Percentiles rank a stretch among this genome's conserved stretches.
phyloP scores from a whole-genome alignment of 2,888 invertebrate genomes.

The Leucoptera coffeella region DNA sequence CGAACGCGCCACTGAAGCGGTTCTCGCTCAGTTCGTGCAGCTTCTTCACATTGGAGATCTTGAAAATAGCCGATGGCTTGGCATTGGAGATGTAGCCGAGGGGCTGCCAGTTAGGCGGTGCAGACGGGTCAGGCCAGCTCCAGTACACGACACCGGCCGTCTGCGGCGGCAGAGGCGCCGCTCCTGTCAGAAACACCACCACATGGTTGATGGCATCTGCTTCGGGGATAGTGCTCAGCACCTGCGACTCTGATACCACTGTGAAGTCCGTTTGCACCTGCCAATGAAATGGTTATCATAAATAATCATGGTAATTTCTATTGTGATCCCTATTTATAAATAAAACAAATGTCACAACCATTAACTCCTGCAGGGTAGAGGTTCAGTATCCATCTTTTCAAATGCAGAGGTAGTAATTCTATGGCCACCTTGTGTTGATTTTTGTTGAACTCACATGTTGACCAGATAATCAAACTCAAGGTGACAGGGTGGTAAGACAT shows the following conservation, averaged over 20 bases:
- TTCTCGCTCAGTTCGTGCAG: constrained; percentile 61
- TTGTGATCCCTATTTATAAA: too few relatives aligned
- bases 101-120: constrained; percentile 90
- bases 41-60: constrained; percentile 81
- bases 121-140: constrained; percentile 86
- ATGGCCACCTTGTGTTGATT: too few relatives aligned
- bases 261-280: constrained; percentile 94
- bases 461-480: too few relatives aligned
- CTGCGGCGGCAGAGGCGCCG: constrained; percentile 75
- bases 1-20: constrained; percentile 58
- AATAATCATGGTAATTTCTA: too few relatives aligned
- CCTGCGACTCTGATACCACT: constrained; percentile 76
- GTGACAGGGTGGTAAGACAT: too few relatives aligned
- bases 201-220: constrained; percentile 91
- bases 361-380: too few relatives aligned
- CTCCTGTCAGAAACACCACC: constrained; percentile 88
- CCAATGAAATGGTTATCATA: too few relatives aligned
- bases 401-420: too few relatives aligned
- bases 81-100: constrained; percentile 88
- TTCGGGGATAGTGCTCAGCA: constrained; percentile 80
- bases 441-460: too few relatives aligned
- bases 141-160: constrained; percentile 83
- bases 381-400: too few relatives aligned
- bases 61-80: constrained; percentile 97
- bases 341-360: too few relatives aligned